Evolutionary conservation across 2,113 vertebrate genomes (phyloP), one percentile per base, ranked within the genome.

Genomic region (Cavia aperea): DNA sequence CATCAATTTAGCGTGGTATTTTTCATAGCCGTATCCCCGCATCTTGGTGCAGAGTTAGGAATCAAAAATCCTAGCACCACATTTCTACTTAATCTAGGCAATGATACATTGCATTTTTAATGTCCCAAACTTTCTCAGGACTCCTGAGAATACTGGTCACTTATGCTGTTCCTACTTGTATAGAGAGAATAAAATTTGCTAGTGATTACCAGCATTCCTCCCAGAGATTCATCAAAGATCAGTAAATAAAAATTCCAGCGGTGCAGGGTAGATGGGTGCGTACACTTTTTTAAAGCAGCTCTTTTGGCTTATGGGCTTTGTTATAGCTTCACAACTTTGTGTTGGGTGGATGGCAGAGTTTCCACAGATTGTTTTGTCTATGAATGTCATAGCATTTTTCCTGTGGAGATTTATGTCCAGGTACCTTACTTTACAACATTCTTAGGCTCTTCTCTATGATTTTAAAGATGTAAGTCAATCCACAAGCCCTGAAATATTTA

Each of bases 1-100:
- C 0, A 14, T 18, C 43, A 36, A 24, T 82, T 62, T 43, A 31
- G 24, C 31, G 4, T 43, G 4, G 5, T 1, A 5, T 3, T 23
- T 29, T 58, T 24, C 54, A 36, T 46, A 60, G 23, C 14, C 21
- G 43, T 36, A 46, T 33, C 54, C 13, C 16, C 54, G 49, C 7
- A 70, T 6, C 7, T n/a, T 13, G 24, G 24, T 23, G 18, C 6
- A 58, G 26, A 23, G 8, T 2, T 4, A 26, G 66, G 21, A 60
- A 39, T 12, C 46, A 14, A 70, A 82, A 49, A 33, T 18, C 12
- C 10, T 66, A 21, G 4, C 10, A 4, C 7, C 43, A 39, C 18
- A 8, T 36, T 51, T 24, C 23, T 14, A 9, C 5, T 33, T 70
- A 36, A 23, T 23, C 7, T 16, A 70, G 54, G 79, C 29, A 58